Percentiles rank a stretch among this genome's conserved stretches.
Conservation (phyloP, 2,797 vertebrate genomes). For the Crenuchus spilurus region DNA sequence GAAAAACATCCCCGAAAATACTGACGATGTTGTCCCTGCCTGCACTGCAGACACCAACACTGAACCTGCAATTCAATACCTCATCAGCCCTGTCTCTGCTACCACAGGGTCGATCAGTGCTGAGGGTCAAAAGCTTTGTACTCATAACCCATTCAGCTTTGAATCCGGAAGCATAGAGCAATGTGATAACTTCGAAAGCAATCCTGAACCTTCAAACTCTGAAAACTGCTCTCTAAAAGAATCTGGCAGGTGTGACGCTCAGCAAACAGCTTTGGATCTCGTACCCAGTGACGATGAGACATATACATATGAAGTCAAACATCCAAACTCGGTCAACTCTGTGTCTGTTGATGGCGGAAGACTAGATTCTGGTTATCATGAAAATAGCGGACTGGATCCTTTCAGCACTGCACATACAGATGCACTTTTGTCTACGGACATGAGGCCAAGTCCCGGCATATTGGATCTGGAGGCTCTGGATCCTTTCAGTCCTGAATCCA, state of each 20-base stretch:
- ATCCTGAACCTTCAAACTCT: slow-evolving; percentile 3
- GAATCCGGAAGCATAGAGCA: slow-evolving; percentile 25
- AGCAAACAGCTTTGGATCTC: slow-evolving; percentile 33
- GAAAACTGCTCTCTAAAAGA: slow-evolving; percentile 12
- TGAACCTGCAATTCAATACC: slow-evolving; percentile 36
- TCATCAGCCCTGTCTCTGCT: slow-evolving; percentile 35
- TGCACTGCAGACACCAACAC: background rate
- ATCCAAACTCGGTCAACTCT: slow-evolving; percentile 13
- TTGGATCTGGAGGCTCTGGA: slow-evolving; percentile 32
- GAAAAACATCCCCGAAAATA: background rate
- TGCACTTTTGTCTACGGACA: slow-evolving; percentile 20
- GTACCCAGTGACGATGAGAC: background rate
- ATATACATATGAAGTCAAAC: slow-evolving; percentile 28
- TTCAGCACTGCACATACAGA: slow-evolving; percentile 31
- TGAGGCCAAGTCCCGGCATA: slow-evolving; percentile 12
- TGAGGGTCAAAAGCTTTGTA: slow-evolving; percentile 36
- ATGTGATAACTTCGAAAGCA: slow-evolving; percentile 8
- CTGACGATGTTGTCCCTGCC: slow-evolving; percentile 4
- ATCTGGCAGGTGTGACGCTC: slow-evolving; percentile 6
- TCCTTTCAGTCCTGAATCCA: slow-evolving; percentile 53
- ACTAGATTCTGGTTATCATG: slow-evolving; percentile 57
- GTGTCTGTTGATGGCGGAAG: slow-evolving; percentile 30
- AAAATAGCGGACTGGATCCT: slow-evolving; percentile 36
- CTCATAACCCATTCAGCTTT: slow-evolving; percentile 35
- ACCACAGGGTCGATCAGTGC: slow-evolving; percentile 20